Percentiles rank a stretch among this genome's conserved stretches.
phyloP scores from a whole-genome alignment of 2,113 vertebrate genomes.

The Macheiramphus alcinus region DNA sequence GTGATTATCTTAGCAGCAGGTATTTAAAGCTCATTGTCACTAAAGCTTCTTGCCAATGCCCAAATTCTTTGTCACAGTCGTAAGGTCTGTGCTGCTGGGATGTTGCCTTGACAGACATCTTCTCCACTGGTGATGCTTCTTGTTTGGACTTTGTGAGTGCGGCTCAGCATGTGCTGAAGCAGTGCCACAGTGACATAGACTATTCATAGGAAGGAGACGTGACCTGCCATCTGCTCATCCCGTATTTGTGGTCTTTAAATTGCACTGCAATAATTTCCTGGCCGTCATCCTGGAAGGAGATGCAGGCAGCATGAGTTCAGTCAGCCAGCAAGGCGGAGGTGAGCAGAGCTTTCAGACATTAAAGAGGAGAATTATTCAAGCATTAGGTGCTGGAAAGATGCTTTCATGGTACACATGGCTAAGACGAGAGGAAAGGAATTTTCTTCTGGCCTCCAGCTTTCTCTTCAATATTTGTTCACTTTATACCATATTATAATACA shows the following conservation, averaged over 20 bases:
- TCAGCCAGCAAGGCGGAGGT: constrained; percentile 4
- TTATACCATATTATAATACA: neutral
- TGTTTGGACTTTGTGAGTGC: neutral
- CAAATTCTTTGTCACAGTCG: neutral
- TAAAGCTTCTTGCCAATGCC: constrained; percentile 33
- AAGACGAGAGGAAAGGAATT: neutral
- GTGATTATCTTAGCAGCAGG: constrained; percentile 62
- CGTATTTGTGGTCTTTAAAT: constrained; percentile 27
- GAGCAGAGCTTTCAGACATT: constrained; percentile 22
- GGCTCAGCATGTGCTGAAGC: neutral
- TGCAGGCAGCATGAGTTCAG: neutral
- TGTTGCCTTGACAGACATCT: neutral
- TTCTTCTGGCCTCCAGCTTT: neutral
- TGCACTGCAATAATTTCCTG: constrained; percentile 55
- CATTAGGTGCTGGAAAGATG: neutral
- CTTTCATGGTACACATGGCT: neutral
- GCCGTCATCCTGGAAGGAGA: constrained; percentile 57
- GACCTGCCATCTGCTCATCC: constrained; percentile 59
- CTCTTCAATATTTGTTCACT: neutral
- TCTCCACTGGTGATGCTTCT: neutral
- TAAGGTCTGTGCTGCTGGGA: constrained; percentile 21
- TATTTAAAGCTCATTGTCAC: constrained; percentile 55
- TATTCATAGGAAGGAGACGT: neutral
- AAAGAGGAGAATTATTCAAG: constrained; percentile 22
- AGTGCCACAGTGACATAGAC: constrained; percentile 3